phyloP scores from a whole-genome alignment of 2,113 vertebrate species.

The Oxygymnocypris stewartii region DNA sequence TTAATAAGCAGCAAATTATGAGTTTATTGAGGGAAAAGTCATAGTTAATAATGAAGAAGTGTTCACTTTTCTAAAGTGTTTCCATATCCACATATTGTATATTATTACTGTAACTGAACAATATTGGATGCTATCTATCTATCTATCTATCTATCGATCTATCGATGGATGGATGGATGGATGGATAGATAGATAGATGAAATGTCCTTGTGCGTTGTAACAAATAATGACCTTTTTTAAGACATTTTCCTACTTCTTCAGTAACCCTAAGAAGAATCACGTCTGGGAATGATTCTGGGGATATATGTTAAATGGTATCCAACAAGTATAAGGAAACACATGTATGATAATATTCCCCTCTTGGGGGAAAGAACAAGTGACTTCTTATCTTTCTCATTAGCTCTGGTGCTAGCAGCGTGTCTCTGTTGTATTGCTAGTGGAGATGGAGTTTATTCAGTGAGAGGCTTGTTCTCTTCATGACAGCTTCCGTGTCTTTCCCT shows the following conservation, averaged over 20 bases:
- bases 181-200: too few species aligned
- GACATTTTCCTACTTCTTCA: neutral
- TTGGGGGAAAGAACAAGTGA: slow-evolving; percentile 43
- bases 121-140: too few species aligned
- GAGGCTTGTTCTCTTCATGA: neutral
- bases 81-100: too few species aligned
- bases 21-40: too few species aligned
- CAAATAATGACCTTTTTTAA: neutral
- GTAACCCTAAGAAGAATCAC: neutral
- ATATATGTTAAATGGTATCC: slow-evolving; percentile 14
- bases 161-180: too few species aligned
- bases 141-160: too few species aligned
- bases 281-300: neutral
- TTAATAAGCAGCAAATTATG: too few species aligned
- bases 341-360: slow-evolving; percentile 20
- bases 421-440: slow-evolving; percentile 26
- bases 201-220: neutral
- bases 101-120: too few species aligned
- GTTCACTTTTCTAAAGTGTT: too few species aligned
- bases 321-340: neutral
- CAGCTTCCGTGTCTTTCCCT: neutral
- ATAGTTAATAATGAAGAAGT: too few species aligned
- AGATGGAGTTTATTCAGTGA: slow-evolving; percentile 32
- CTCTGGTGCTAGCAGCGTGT: neutral
- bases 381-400: slow-evolving; percentile 50